phyloP scores from a whole-genome alignment of 2,113 vertebrate genomes.

The Phodopus roborovskii region DNA sequence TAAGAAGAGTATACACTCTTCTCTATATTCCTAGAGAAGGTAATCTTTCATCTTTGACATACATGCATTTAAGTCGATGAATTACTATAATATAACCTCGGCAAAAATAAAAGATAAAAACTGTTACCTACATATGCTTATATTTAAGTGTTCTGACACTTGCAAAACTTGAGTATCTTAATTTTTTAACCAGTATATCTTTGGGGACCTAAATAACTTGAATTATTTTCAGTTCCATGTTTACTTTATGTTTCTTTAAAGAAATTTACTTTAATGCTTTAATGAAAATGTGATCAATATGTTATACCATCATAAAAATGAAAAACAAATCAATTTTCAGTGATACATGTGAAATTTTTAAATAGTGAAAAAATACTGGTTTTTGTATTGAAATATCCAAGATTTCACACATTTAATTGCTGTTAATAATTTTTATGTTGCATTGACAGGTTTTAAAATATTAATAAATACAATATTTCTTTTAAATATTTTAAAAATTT shows the following conservation, averaged over 20 bases:
- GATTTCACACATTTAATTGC: constrained; percentile 23
- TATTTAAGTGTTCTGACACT: background rate
- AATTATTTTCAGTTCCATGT: constrained; percentile 31
- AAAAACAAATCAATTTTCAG: constrained; percentile 8
- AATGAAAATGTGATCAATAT: background rate
- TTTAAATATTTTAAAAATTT: too few species aligned
- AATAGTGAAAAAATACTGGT: background rate
- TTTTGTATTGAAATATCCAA: constrained; percentile 1
- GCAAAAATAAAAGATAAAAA: too few species aligned
- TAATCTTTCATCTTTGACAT: background rate
- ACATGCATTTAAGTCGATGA: too few species aligned
- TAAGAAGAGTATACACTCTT: background rate
- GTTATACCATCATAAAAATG: background rate
- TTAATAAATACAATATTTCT: too few species aligned
- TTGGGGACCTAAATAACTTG: background rate
- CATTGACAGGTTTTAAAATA: background rate
- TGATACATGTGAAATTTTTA: background rate
- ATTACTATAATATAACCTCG: too few species aligned
- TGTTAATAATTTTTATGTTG: constrained; percentile 40
- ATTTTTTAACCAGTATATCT: background rate
- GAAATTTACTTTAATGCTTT: background rate
- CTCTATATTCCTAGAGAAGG: background rate
- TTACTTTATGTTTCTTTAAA: constrained; percentile 41
- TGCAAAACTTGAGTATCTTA: background rate
- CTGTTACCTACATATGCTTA: background rate